Percentiles rank a stretch among this genome's conserved stretches.
These are phyloP conservation scores for Lobophora halterata DNA, from an alignment of 2,888 invertebrate species.

Conservation along the genomic window DNA sequence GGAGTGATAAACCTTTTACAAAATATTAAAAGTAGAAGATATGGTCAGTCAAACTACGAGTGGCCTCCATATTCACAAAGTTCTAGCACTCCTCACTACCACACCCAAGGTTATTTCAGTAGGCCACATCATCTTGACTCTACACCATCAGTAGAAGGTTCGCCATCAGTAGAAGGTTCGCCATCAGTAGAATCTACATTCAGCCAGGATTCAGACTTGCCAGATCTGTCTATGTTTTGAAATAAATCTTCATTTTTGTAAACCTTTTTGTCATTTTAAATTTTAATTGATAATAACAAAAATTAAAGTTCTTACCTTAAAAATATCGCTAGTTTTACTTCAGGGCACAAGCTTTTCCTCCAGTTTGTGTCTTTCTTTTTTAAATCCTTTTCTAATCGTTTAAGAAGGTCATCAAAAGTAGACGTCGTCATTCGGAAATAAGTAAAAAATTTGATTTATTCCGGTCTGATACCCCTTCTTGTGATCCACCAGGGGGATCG, in stretches of 20 bases:
- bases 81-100: constrained; percentile 21
- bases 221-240: constrained; percentile 20
- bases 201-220: constrained; percentile 17
- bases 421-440: constrained; percentile 22
- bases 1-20: constrained; percentile 31
- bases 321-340: constrained; percentile 21
- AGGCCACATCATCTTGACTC: constrained; percentile 21
- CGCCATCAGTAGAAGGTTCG: constrained; percentile 19
- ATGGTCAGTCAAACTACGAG: constrained; percentile 24
- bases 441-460: too few relatives aligned
- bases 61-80: constrained; percentile 28
- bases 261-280: constrained; percentile 16
- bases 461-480: too few relatives aligned
- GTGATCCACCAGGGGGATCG: too few relatives aligned
- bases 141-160: constrained; percentile 20
- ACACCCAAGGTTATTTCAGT: constrained; percentile 22
- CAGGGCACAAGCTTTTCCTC: constrained; percentile 25
- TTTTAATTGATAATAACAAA: constrained; percentile 17
- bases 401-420: constrained; percentile 28
- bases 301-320: constrained; percentile 21
- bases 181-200: constrained; percentile 20
- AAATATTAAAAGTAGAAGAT: constrained; percentile 29
- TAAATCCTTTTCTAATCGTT: constrained; percentile 29
- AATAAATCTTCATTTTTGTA: too few relatives aligned
- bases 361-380: constrained; percentile 25